Evolutionary conservation across 2,888 invertebrate species (phyloP), one percentile per base, ranked within the genome.

Genomic region (Papilio gigon): DNA sequence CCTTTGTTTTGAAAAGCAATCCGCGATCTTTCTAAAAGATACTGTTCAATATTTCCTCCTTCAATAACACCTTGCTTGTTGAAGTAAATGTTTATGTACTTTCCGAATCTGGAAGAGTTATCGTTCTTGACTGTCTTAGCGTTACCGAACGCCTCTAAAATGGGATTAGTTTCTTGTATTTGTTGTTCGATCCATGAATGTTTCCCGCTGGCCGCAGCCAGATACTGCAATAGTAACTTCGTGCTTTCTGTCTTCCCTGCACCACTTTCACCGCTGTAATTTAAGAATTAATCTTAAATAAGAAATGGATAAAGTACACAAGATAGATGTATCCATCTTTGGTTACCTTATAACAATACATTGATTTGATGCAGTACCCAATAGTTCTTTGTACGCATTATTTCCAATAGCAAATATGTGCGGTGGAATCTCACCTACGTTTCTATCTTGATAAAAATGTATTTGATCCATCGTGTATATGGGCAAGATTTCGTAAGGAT

Each of bases 151-250:
- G 98, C 98, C 94, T 99, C 98, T 81, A 99, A 93, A 75, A 99
- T 97, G 0, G 98, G 98, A 93, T 99, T 99, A 0, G 98, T 97
- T 88, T 98, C 98, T 73, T 99, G 94, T 70, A 99, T 98, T 87
- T 99, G 98, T 81, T 99, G 98, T 85, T 98, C 98, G 71, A 98
- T 98, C 98, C 98, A 98, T 0, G 98, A 98, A 86, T 98, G 98
- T 81, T 98, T 97, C 0, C 98, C 98, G 82, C 97, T 97, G 12
- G 97, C 96, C 0, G 98, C 97, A 1, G 98, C 98, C 77, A 99
- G 89, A 85, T 98, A 99, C 86, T 98, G 98, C 1, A 99, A 92
- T 73, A 98, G 95, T 68, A 98, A 88, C 87, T 99, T 99, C 1
- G 98, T 98, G 82, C 97, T 98, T 86, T 99, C 98, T 0, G 98